Conservation (phyloP, 1,140 invertebrate genomes). For the Zaprionus ornatus region DNA sequence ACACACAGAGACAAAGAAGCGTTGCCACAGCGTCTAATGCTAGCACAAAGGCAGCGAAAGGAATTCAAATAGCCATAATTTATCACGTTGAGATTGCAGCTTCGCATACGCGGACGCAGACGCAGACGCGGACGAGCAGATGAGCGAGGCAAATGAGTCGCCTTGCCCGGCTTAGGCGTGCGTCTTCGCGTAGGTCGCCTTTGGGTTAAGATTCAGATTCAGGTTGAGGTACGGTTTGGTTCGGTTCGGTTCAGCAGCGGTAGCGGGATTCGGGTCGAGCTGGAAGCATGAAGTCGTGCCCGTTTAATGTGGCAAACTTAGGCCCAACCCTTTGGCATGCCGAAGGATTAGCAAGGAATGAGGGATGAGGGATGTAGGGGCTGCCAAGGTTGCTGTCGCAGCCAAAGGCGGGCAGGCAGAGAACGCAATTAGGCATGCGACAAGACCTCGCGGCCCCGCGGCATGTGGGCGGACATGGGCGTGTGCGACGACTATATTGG, state of each 20-base stretch:
- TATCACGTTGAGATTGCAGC: slow-evolving; percentile 76
- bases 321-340: slow-evolving; percentile 32
- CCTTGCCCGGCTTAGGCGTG: background rate
- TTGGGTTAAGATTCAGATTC: slow-evolving; percentile 8
- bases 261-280: background rate
- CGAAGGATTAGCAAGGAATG: slow-evolving; percentile 41
- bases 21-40: slow-evolving; percentile 9
- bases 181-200: slow-evolving; percentile 15
- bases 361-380: background rate
- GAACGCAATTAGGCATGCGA: slow-evolving; percentile 62
- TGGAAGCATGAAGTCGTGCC: background rate
- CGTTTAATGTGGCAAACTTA: background rate
- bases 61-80: slow-evolving; percentile 76
- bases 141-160: slow-evolving; percentile 40
- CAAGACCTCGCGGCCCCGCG: slow-evolving; percentile 34
- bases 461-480: background rate
- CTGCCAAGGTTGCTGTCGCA: background rate
- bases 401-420: slow-evolving; percentile 30
- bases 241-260: too few relatives aligned
- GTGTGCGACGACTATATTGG: slow-evolving; percentile 51
- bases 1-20: too few relatives aligned
- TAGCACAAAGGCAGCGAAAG: slow-evolving; percentile 40
- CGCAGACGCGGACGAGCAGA: slow-evolving; percentile 27
- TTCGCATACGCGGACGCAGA: slow-evolving; percentile 52
- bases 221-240: slow-evolving; percentile 5